Percentiles rank a stretch among this genome's conserved stretches.
These are phyloP conservation scores for Barbus barbus DNA, from an alignment of 2,113 vertebrate genomes.

Conservation along the genomic window DNA sequence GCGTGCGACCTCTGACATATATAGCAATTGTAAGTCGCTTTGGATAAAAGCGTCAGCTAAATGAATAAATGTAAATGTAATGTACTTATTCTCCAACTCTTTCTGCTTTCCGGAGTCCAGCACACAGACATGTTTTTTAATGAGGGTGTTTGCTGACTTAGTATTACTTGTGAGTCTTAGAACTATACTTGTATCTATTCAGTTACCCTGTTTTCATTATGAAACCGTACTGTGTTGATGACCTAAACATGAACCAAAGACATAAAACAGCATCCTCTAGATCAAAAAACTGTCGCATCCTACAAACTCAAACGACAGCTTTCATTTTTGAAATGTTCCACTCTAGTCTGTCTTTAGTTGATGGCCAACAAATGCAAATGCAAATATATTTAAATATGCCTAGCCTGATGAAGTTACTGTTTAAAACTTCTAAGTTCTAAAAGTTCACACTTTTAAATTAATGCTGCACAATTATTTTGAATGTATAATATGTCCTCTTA, in stretches of 20 bases:
- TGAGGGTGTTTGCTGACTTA: conserved; percentile 10
- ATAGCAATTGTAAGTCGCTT: too few relatives aligned
- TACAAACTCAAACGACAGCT: conserved; percentile 9
- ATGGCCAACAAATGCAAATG: neutral
- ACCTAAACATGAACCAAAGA: neutral
- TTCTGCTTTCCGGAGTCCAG: neutral
- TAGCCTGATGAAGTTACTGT: neutral
- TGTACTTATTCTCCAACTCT: neutral
- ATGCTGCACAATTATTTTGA: neutral
- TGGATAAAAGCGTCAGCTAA: too few relatives aligned
- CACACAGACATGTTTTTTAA: neutral
- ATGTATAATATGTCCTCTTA: neutral
- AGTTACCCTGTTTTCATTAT: neutral
- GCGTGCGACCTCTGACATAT: too few relatives aligned
- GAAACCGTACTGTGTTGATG: neutral
- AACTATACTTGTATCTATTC: neutral
- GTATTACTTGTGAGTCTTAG: neutral
- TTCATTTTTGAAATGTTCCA: neutral
- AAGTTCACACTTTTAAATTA: neutral
- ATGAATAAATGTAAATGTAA: too few relatives aligned
- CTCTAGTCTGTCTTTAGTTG: neutral
- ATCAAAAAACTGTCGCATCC: neutral
- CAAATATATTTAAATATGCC: neutral
- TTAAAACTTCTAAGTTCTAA: neutral
- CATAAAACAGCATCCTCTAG: neutral